phyloP scores from a whole-genome alignment of 1,140 invertebrate species.

The honey bee (Apis mellifera) region DNA sequence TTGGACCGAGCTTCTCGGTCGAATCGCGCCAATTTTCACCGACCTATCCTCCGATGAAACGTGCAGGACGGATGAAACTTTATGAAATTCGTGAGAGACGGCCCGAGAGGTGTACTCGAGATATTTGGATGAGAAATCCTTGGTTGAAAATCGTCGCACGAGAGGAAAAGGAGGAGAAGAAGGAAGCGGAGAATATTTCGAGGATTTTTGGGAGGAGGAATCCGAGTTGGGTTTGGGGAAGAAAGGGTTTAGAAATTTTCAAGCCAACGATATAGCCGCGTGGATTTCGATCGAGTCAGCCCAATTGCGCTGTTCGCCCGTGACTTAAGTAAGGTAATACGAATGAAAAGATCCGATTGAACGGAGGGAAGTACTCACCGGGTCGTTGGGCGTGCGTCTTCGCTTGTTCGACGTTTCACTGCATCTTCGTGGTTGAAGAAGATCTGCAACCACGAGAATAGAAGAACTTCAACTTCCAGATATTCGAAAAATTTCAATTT shows the following conservation, averaged over 20 bases:
- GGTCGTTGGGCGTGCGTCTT: neutral
- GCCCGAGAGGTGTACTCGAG: neutral
- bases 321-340: neutral
- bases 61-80: slow-evolving; percentile 64
- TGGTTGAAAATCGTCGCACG: slow-evolving; percentile 40
- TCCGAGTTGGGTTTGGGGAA: neutral
- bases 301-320: neutral
- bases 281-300: neutral
- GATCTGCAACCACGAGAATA: neutral
- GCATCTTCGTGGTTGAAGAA: slow-evolving; percentile 7
- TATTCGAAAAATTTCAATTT: too few relatives aligned
- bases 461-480: neutral
- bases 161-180: neutral
- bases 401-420: neutral
- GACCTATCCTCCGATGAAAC: slow-evolving; percentile 48
- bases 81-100: slow-evolving; percentile 66
- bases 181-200: too few relatives aligned
- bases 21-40: slow-evolving; percentile 63
- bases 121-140: slow-evolving; percentile 36
- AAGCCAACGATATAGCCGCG: slow-evolving; percentile 17
- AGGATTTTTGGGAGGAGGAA: slow-evolving; percentile 31
- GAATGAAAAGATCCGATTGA: neutral
- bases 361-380: slow-evolving; percentile 3
- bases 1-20: slow-evolving; percentile 50
- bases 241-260: slow-evolving; percentile 22